These are phyloP conservation scores for Autographa gamma DNA, from an alignment of 2,888 invertebrate species.

Conservation along the genomic window DNA sequence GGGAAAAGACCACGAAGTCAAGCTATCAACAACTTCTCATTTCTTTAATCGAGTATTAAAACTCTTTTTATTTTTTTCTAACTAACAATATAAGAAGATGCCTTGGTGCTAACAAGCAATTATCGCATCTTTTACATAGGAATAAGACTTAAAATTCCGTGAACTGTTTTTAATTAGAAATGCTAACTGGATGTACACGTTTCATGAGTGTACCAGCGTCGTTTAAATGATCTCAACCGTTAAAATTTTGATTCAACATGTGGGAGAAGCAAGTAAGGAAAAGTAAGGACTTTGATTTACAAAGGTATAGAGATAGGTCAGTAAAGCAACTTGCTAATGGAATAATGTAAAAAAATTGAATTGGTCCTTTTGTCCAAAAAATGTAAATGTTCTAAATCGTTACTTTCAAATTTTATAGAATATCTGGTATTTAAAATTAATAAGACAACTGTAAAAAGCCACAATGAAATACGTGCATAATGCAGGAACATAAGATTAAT, in stretches of 20 bases:
- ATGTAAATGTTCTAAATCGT: background rate
- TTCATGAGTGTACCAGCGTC: constrained; percentile 1
- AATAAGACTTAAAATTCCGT: background rate
- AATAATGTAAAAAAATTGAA: background rate
- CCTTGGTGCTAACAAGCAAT: background rate
- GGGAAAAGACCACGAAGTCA: background rate
- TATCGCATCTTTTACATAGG: background rate
- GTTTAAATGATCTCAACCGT: constrained; percentile 1
- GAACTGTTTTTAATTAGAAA: constrained; percentile 4
- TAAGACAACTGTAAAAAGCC: constrained; percentile 23
- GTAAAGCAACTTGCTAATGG: background rate
- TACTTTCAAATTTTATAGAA: background rate
- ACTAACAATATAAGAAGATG: background rate
- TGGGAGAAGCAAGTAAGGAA: background rate
- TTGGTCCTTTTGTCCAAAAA: background rate
- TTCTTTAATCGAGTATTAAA: background rate
- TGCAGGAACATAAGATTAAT: constrained; percentile 24
- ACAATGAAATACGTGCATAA: constrained; percentile 45
- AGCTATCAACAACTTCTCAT: background rate
- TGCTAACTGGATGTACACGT: constrained; percentile 1
- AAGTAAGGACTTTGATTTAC: background rate
- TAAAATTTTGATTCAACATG: background rate
- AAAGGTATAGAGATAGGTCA: background rate
- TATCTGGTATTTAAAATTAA: background rate
- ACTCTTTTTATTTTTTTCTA: background rate